Evolutionary conservation across 2,797 vertebrate species (phyloP).

Genomic region (Petrocephalus schoutedeni): DNA sequence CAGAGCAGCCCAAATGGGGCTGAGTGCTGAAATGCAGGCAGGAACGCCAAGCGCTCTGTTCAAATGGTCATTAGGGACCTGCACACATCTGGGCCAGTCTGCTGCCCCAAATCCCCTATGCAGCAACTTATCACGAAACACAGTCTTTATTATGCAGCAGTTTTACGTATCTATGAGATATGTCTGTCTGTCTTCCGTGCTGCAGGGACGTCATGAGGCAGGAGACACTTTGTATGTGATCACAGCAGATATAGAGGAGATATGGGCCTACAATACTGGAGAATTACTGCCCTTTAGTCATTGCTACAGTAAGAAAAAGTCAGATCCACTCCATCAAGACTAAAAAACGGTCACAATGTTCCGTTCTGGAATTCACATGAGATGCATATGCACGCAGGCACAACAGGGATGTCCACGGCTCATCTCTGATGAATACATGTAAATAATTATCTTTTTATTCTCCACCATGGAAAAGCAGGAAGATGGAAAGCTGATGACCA

Average conservation of each 20-base stretch:
- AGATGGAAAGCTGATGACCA: not conserved
- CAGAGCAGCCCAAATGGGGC: not conserved
- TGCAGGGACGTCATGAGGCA: not conserved
- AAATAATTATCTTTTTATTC: not conserved
- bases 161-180: not conserved
- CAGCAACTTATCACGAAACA: not conserved
- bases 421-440: not conserved
- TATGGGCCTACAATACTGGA: not conserved
- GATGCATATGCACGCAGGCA: not conserved
- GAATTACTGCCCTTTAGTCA: not conserved
- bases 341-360: not conserved
- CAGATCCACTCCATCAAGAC: not conserved
- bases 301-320: not conserved
- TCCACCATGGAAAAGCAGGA: slow-evolving; percentile 9
- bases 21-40: not conserved
- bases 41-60: not conserved
- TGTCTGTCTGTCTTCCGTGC: not conserved
- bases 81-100: not conserved
- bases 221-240: not conserved
- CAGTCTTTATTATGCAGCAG: not conserved
- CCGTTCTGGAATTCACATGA: not conserved
- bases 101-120: not conserved
- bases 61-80: not conserved
- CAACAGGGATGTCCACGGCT: not conserved
- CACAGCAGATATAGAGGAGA: not conserved